phyloP scores from a whole-genome alignment of 2,888 invertebrate genomes.

The Phengaris alcon region DNA sequence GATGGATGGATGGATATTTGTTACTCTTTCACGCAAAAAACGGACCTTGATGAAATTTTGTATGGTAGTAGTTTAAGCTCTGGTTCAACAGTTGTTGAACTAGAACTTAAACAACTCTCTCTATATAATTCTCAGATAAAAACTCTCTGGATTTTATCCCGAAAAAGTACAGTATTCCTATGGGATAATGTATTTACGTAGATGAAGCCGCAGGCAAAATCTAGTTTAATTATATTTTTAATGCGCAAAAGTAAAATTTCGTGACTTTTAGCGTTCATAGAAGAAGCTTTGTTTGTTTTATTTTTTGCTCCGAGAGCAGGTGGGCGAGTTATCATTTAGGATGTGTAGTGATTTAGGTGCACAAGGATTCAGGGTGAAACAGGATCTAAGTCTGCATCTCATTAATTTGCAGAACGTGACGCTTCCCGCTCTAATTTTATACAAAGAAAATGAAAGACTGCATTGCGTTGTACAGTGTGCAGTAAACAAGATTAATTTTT shows the following conservation, averaged over 20 bases:
- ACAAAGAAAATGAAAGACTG: slow-evolving; percentile 44
- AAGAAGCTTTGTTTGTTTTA: neutral
- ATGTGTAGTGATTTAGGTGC: slow-evolving; percentile 14
- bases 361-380: slow-evolving; percentile 5
- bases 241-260: neutral
- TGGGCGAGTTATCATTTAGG: slow-evolving; percentile 15
- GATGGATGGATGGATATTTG: too few species aligned
- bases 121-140: too few species aligned
- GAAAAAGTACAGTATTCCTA: too few species aligned
- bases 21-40: too few species aligned
- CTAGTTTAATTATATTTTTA: too few species aligned
- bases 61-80: too few species aligned
- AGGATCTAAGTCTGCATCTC: slow-evolving; percentile 31
- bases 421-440: slow-evolving; percentile 45
- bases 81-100: too few species aligned
- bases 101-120: too few species aligned
- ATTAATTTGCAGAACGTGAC: slow-evolving; percentile 43
- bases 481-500: slow-evolving; percentile 16
- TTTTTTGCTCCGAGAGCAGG: slow-evolving; percentile 1
- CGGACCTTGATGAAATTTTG: too few species aligned
- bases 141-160: too few species aligned
- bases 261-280: neutral
- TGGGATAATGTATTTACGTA: too few species aligned
- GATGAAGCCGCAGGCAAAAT: too few species aligned
- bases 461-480: slow-evolving; percentile 34